Evolutionary conservation across 2,113 vertebrate species (phyloP).

Genomic region (Nothocercus julius): DNA sequence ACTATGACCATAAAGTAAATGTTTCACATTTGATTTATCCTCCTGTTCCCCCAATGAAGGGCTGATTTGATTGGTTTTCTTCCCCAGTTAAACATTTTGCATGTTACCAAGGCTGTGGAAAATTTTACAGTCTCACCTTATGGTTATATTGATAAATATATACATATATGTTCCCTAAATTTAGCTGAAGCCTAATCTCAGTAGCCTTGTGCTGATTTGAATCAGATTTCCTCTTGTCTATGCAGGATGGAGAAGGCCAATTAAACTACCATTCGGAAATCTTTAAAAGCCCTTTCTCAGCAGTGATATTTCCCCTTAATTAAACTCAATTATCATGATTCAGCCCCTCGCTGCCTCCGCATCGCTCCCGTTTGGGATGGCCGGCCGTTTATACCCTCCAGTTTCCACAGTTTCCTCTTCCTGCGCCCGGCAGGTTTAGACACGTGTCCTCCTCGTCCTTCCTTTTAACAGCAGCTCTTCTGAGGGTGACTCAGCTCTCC

Average conservation of each 20-base stretch:
- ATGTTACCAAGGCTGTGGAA: not conserved
- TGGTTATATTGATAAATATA: not conserved
- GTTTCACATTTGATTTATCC: not conserved
- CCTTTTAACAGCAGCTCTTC: not conserved
- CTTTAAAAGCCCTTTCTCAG: not conserved
- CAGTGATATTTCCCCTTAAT: constrained; percentile 8
- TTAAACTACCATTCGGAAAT: not conserved
- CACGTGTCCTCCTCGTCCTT: rapidly evolving
- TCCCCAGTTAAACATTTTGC: not conserved
- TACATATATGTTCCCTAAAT: not conserved
- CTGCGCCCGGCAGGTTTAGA: not conserved
- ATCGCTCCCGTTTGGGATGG: not conserved
- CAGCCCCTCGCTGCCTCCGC: not conserved
- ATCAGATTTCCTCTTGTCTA: constrained; percentile 11
- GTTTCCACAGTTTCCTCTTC: not conserved
- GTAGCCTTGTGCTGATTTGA: not conserved
- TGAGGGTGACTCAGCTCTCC: not conserved
- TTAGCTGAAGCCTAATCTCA: not conserved
- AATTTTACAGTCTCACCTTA: not conserved
- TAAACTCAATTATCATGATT: not conserved
- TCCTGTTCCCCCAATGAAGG: not conserved
- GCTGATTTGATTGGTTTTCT: not conserved
- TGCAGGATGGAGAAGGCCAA: not conserved
- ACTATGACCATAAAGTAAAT: rapidly evolving
- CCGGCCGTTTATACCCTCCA: not conserved